Conservation (phyloP, 2,888 invertebrate species). For the Euplexia lucipara region DNA sequence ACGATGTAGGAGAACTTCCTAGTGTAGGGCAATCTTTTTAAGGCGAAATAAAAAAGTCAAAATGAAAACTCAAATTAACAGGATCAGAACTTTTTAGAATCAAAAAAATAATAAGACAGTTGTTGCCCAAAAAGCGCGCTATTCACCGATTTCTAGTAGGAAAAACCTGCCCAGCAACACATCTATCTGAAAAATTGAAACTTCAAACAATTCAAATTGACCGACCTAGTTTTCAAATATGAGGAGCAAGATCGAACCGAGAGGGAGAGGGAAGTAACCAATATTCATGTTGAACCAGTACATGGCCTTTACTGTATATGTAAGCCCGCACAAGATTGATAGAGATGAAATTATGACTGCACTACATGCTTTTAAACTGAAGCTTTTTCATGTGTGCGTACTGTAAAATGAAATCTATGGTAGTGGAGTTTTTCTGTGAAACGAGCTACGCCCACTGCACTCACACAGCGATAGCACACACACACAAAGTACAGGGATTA, state of each 20-base stretch:
- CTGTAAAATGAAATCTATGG: not conserved
- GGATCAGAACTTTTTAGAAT: too few relatives aligned
- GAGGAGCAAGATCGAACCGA: not conserved
- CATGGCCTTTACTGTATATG: not conserved
- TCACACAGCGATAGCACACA: not conserved
- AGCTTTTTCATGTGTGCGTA: conserved; percentile 12
- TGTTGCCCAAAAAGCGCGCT: too few relatives aligned
- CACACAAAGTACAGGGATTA: not conserved
- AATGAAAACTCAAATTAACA: too few relatives aligned
- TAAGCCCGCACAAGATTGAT: conserved; percentile 16
- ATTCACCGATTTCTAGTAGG: too few relatives aligned
- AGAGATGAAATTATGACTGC: conserved; percentile 26
- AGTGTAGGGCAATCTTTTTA: too few relatives aligned
- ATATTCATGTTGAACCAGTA: not conserved
- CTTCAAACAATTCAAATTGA: not conserved
- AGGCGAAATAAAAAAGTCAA: too few relatives aligned
- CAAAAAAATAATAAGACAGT: too few relatives aligned
- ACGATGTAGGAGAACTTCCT: too few relatives aligned
- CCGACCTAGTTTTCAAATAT: not conserved
- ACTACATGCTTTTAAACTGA: conserved; percentile 15
- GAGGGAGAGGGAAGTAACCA: not conserved
- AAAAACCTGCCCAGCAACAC: too few relatives aligned
- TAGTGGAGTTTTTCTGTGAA: too few relatives aligned
- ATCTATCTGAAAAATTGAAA: too few relatives aligned
- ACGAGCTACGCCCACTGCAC: conserved; percentile 12